Evolutionary conservation across 2,797 vertebrate genomes (phyloP).

Genomic region (Rhynchotus rufescens): DNA sequence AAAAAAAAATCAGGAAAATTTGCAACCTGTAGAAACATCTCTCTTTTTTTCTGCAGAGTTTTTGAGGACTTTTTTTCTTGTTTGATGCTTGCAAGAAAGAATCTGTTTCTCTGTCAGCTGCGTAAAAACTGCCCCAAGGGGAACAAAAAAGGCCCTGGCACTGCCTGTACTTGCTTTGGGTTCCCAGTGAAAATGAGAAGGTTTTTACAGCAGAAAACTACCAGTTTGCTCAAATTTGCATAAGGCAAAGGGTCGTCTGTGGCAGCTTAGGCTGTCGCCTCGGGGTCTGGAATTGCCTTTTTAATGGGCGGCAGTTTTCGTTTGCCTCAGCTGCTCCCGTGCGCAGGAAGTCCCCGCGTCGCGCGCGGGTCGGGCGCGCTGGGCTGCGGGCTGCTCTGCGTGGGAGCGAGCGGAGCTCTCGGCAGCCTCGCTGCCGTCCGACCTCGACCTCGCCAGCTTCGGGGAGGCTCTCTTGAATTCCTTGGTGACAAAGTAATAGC

Average conservation of each 20-base stretch:
- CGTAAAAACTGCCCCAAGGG: background rate
- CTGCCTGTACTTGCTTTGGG: background rate
- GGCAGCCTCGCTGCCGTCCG: background rate
- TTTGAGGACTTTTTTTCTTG: background rate
- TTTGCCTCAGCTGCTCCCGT: background rate
- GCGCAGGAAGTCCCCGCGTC: background rate
- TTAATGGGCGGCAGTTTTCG: background rate
- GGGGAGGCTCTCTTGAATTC: conserved; percentile 79
- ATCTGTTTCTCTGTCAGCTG: background rate
- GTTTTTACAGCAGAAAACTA: background rate
- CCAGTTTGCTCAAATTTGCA: background rate
- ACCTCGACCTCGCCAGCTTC: conserved; percentile 19
- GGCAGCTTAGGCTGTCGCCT: background rate
- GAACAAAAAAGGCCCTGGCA: background rate
- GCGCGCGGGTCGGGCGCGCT: too few relatives aligned
- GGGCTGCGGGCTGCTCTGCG: fast-evolving
- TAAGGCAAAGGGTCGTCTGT: background rate
- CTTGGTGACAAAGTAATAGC: conserved; percentile 82
- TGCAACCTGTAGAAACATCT: background rate
- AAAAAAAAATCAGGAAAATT: background rate
- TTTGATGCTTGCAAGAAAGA: background rate
- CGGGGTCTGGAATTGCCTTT: background rate
- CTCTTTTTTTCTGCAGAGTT: background rate
- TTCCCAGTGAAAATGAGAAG: background rate
- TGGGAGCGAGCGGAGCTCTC: background rate